These are phyloP conservation scores for Peromyscus eremicus DNA, from an alignment of 2,797 vertebrate species.

Conservation along the genomic window DNA sequence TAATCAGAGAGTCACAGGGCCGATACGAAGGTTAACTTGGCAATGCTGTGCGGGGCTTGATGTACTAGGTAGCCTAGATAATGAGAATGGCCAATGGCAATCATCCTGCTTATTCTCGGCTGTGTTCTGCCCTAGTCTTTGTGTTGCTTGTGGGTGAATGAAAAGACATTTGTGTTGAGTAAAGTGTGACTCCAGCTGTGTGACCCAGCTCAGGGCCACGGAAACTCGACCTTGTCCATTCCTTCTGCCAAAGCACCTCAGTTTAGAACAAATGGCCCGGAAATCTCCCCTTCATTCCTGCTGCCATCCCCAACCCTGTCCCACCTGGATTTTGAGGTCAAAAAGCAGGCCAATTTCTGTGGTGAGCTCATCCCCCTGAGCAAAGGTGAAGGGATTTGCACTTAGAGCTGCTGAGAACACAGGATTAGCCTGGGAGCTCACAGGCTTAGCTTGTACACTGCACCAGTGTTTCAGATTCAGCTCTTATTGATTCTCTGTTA, in stretches of 20 bases:
- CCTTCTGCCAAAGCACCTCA: constrained; percentile 41
- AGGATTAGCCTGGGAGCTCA: constrained; percentile 65
- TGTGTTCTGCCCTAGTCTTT: background rate
- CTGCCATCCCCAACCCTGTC: constrained; percentile 32
- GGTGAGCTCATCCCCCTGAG: constrained; percentile 66
- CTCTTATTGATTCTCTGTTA: constrained; percentile 75
- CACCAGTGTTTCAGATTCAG: constrained; percentile 64
- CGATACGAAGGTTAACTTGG: background rate
- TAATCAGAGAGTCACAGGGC: background rate
- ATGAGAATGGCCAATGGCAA: background rate
- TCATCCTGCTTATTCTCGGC: background rate
- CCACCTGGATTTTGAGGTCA: constrained; percentile 74
- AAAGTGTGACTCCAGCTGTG: constrained; percentile 63
- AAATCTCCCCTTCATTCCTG: constrained; percentile 49
- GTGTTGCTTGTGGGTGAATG: constrained; percentile 31
- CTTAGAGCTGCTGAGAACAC: constrained; percentile 66
- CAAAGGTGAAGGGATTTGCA: constrained; percentile 70
- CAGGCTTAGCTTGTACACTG: constrained; percentile 55
- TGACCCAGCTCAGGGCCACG: constrained; percentile 57
- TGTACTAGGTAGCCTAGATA: constrained; percentile 33
- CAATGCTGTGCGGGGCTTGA: background rate
- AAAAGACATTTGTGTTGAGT: constrained; percentile 39
- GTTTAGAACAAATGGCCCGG: constrained; percentile 76
- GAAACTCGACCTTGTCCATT: constrained; percentile 54
- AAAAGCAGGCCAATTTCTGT: constrained; percentile 64